Conservation (phyloP, 2,888 invertebrate species). For the Oscheius sp. region DNA sequence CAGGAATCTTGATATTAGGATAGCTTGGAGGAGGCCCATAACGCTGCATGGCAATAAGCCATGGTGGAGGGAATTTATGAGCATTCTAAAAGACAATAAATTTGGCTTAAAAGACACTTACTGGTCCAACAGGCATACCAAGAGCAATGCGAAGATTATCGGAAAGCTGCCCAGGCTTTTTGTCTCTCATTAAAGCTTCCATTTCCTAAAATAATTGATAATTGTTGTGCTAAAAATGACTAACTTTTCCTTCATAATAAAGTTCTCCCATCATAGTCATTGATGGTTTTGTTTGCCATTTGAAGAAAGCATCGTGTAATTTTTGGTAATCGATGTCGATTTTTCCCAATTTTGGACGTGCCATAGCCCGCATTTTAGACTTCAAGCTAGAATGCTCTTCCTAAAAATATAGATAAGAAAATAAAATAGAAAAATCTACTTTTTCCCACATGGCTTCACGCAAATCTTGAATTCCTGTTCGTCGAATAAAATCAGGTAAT, state of each 20-base stretch:
- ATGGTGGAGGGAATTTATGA: constrained; percentile 83
- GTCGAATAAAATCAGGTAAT: constrained; percentile 96
- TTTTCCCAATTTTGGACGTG: constrained; percentile 96
- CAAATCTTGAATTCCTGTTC: constrained; percentile 98
- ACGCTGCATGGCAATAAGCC: constrained; percentile 95
- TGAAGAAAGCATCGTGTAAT: constrained; percentile 97
- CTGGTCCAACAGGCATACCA: constrained; percentile 96
- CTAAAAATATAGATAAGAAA: constrained; percentile 40
- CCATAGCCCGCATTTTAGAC: constrained; percentile 79
- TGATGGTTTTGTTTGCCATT: constrained; percentile 97
- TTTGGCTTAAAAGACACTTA: constrained; percentile 31
- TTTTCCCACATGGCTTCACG: constrained; percentile 96
- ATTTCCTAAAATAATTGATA: constrained; percentile 77
- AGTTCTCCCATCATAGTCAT: constrained; percentile 99
- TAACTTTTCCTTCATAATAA: constrained; percentile 82
- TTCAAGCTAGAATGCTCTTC: constrained; percentile 87
- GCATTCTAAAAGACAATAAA: constrained; percentile 70
- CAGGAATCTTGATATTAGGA: constrained; percentile 88
- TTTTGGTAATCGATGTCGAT: constrained; percentile 99
- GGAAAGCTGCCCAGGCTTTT: constrained; percentile 95
- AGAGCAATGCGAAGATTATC: constrained; percentile 94
- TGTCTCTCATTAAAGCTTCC: constrained; percentile 94
- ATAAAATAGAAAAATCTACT: too few relatives aligned
- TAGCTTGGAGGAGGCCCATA: constrained; percentile 99
- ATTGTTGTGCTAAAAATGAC: constrained; percentile 7